Evolutionary conservation across 2,797 vertebrate species (phyloP).

Genomic region (Linurgus olivaceus): DNA sequence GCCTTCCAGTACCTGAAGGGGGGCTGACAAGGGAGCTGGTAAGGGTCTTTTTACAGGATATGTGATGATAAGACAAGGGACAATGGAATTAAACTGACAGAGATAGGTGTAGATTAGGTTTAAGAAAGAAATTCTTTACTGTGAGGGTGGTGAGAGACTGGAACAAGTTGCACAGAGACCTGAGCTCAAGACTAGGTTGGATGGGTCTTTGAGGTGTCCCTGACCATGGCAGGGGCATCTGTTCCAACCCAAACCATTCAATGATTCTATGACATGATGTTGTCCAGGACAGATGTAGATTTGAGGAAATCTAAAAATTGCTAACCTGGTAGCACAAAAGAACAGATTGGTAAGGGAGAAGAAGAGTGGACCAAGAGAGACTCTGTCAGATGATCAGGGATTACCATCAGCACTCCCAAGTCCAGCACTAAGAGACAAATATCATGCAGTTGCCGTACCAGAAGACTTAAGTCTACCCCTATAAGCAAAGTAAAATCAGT

Average conservation of each 20-base stretch:
- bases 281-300: not conserved
- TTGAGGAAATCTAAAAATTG: not conserved
- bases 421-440: not conserved
- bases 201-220: not conserved
- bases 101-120: not conserved
- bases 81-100: not conserved
- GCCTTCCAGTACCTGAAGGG: not conserved
- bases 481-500: not conserved
- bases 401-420: not conserved
- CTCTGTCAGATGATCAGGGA: not conserved
- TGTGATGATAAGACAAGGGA: not conserved
- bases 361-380: not conserved
- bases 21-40: not conserved
- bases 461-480: not conserved
- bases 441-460: rapidly evolving
- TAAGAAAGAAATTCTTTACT: not conserved
- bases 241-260: not conserved
- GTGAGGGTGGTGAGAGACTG: not conserved
- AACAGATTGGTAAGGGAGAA: not conserved
- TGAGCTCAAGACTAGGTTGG: not conserved
- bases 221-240: not conserved
- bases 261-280: not conserved
- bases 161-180: not conserved
- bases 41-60: not conserved
- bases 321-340: not conserved